These are phyloP conservation scores for Trichogramma evanescens DNA, from an alignment of 2,888 invertebrate species.

Conservation along the genomic window DNA sequence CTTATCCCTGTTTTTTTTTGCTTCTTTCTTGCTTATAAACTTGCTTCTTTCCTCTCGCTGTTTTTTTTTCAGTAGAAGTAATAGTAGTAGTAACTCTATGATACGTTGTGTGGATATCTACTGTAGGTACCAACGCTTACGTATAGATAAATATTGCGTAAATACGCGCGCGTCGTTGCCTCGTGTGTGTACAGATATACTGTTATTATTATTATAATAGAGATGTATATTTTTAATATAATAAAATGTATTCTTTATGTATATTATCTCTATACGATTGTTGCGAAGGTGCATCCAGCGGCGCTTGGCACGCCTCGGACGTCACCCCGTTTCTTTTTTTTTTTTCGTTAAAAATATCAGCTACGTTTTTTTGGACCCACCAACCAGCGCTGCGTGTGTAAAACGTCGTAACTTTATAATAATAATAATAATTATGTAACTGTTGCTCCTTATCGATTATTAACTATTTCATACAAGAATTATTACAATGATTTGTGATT, in stretches of 20 bases:
- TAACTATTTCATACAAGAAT: too few species aligned
- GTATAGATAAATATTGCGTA: too few species aligned
- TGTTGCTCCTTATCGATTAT: background rate
- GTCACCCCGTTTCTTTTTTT: background rate
- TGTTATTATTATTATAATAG: background rate
- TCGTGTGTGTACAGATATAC: background rate
- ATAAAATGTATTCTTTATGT: background rate
- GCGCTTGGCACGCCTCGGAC: background rate
- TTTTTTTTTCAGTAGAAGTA: too few species aligned
- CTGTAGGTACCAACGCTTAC: too few species aligned
- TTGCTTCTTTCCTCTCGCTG: too few species aligned
- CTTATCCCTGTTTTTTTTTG: too few species aligned
- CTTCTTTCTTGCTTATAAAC: too few species aligned
- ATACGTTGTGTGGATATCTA: too few species aligned
- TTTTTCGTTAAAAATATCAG: constrained; percentile 30
- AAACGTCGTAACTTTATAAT: constrained; percentile 10
- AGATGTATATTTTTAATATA: background rate
- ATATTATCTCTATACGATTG: background rate
- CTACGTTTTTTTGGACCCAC: constrained; percentile 47
- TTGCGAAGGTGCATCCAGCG: background rate
- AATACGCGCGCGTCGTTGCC: too few species aligned
- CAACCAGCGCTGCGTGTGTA: constrained; percentile 38
- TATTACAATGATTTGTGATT: too few species aligned
- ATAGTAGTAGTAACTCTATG: too few species aligned
- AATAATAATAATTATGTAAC: background rate